These are phyloP conservation scores for Danio aesculapii DNA, from an alignment of 2,797 vertebrate genomes.

Conservation along the genomic window DNA sequence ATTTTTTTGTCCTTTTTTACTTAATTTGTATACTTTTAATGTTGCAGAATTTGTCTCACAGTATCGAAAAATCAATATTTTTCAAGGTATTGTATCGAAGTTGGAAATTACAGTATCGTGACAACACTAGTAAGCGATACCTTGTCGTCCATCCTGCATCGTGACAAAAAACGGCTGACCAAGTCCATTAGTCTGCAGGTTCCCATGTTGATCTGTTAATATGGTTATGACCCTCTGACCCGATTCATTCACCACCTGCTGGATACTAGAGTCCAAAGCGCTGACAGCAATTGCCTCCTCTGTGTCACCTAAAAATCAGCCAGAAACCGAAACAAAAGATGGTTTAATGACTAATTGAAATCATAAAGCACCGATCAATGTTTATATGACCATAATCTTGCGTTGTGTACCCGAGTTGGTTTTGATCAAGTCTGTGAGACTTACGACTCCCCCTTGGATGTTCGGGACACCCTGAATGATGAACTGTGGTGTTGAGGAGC, in stretches of 20 bases:
- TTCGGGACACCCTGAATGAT: constrained; percentile 79
- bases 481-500: constrained; percentile 77
- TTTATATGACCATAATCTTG: background rate
- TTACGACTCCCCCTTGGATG: constrained; percentile 82
- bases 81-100: no score
- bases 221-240: constrained; percentile 90
- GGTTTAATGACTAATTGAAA: background rate
- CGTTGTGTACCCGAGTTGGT: constrained; percentile 74
- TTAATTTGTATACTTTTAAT: no score
- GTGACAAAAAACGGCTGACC: constrained; percentile 86
- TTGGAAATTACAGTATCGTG: no score
- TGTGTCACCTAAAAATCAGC: constrained; percentile 67
- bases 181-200: constrained; percentile 79
- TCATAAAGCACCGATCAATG: background rate
- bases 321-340: background rate
- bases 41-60: no score
- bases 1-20: no score
- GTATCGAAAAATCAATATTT: no score
- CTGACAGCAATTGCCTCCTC: constrained; percentile 80
- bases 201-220: constrained; percentile 85
- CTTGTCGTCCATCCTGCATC: constrained; percentile 88
- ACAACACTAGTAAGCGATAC: constrained; percentile 61
- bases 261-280: constrained; percentile 78
- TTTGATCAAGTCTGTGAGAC: constrained; percentile 78
- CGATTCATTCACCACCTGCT: constrained; percentile 79